phyloP scores from a whole-genome alignment of 2,888 invertebrate genomes.

The Leptopilina drosophilae region DNA sequence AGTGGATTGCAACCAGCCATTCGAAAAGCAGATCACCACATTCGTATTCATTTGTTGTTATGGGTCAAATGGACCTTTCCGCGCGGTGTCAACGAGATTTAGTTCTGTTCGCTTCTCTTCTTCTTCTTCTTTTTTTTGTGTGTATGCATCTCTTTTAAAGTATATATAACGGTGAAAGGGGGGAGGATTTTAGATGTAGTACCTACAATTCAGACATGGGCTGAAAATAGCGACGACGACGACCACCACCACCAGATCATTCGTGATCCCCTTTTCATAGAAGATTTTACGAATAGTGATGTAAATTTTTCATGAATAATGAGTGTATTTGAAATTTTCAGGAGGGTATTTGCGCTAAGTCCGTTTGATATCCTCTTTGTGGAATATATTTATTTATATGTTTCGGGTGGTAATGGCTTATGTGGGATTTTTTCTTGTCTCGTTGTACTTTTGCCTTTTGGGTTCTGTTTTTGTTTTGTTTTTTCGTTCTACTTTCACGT shows the following conservation, averaged over 20 bases:
- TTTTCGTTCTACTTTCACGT: too few relatives aligned
- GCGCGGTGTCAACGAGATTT: constrained; percentile 58
- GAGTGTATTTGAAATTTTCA: not conserved
- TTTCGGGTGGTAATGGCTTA: not conserved
- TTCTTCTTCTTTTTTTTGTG: too few relatives aligned
- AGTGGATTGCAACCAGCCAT: constrained; percentile 50
- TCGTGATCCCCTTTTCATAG: constrained; percentile 31
- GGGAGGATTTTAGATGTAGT: constrained; percentile 6
- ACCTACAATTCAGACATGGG: constrained; percentile 8
- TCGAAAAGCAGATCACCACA: constrained; percentile 48
- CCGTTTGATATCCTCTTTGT: not conserved
- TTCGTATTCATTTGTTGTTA: constrained; percentile 51
- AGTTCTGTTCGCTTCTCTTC: constrained; percentile 14
- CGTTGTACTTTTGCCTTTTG: too few relatives aligned
- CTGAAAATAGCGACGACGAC: constrained; percentile 40
- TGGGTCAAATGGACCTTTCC: constrained; percentile 50
- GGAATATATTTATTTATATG: not conserved
- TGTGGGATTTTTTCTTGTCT: constrained; percentile 2
- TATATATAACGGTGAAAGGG: too few relatives aligned
- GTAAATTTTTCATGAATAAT: not conserved
- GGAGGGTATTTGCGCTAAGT: not conserved
- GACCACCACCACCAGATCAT: constrained; percentile 31
- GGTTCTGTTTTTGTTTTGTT: too few relatives aligned
- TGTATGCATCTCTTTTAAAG: constrained; percentile 44
- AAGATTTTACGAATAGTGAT: constrained; percentile 18